phyloP scores from a whole-genome alignment of 2,113 vertebrate species.

The Zapus hudsonius region DNA sequence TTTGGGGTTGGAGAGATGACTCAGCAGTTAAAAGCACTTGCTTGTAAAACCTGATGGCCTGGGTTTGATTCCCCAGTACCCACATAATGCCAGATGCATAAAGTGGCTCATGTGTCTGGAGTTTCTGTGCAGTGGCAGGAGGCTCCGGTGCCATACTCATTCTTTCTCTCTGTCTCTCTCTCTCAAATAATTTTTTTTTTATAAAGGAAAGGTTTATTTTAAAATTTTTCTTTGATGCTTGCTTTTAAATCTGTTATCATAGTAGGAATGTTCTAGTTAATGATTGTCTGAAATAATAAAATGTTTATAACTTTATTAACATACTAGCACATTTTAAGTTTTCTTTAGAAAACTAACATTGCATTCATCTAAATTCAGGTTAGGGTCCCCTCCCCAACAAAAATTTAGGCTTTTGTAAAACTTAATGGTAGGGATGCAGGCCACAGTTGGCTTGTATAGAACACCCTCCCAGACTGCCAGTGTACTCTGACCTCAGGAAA shows the following conservation, averaged over 20 bases:
- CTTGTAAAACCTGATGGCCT: too few species aligned
- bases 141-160: too few species aligned
- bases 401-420: conserved; percentile 25
- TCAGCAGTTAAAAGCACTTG: too few species aligned
- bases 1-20: background rate
- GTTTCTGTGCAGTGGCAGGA: too few species aligned
- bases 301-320: conserved; percentile 24
- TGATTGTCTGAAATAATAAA: conserved; percentile 43
- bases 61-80: too few species aligned
- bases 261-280: conserved; percentile 33
- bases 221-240: too few species aligned
- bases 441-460: background rate
- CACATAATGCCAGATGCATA: too few species aligned
- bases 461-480: conserved; percentile 19
- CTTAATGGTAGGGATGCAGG: background rate
- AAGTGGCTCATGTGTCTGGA: too few species aligned
- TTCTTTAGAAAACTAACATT: conserved; percentile 40
- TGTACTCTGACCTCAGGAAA: conserved; percentile 48
- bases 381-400: background rate
- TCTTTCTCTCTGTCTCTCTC: background rate
- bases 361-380: conserved; percentile 19
- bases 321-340: conserved; percentile 4
- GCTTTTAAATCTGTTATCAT: too few species aligned
- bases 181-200: too few species aligned
- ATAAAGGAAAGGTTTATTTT: too few species aligned